Evolutionary conservation across 2,113 vertebrate species (phyloP), one percentile per base, ranked within the genome.

Genomic region (Phaetusa simplex): DNA sequence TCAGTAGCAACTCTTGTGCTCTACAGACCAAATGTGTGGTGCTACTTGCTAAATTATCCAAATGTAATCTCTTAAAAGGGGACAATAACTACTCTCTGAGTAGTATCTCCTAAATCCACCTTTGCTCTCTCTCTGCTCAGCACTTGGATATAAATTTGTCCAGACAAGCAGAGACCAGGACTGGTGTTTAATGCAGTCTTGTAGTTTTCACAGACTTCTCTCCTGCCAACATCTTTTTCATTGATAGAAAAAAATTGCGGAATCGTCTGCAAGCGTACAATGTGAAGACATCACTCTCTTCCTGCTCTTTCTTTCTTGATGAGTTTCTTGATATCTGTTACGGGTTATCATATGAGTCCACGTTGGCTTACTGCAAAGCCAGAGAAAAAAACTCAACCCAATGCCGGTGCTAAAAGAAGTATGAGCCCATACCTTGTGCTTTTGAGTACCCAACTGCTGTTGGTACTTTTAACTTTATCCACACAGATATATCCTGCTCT

Each of bases 391-490:
- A 2, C 2, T 30, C 52, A 69, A 22, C 26, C 8, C 10, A 73
- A 0, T 52, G 5, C 29, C 6, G 1, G 10, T 43, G 36, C 18
- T 56, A 24, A n/a, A 47, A 74, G 66, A 67, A 58, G 1, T 42
- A 20, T 73, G 24, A 1, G 36, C 29, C 42, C 64, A 12, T 61
- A 34, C 15, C 23, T 78, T 42, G 49, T 55, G 40, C 18, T 84
- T 24, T 24, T 67, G 19, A 36, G 27, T 61, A 53, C 14, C 22
- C 45, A 62, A 1, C 10, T 58, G 20, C 17, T 61, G 19, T 34
- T 73, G 20, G 9, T 32, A 27, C 40, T 56, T 83, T 53, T 30
- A 11, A 4, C 30, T 70, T 82, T 49, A 40, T 45, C 4, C 27
- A 47, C 22, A 27, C 16, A 53, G 19, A 23, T 5, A 22, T 12